Evolutionary conservation across 35 echinoderm and acorn worm genomes (phyloP).

Genomic region (Patiria miniata): DNA sequence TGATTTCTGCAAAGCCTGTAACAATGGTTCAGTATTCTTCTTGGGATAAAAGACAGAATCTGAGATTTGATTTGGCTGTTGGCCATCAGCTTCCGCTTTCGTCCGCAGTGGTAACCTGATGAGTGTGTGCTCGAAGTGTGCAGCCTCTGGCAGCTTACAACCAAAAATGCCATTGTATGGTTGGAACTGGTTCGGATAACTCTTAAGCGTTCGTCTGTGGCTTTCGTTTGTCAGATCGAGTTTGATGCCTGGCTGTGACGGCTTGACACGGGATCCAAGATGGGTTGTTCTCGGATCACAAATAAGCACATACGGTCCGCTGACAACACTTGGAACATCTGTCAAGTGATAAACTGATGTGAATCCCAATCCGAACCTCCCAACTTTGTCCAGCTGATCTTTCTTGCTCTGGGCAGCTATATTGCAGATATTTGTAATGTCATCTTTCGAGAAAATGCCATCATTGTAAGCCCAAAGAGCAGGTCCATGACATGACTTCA

Average conservation of each 20-base stretch:
- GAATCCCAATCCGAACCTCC: conserved; percentile 87
- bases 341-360: conserved; percentile 91
- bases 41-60: conserved; percentile 37
- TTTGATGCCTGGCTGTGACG: conserved; percentile 57
- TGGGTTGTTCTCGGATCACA: conserved; percentile 77
- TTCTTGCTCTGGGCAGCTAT: conserved; percentile 69
- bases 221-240: conserved; percentile 51
- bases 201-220: background rate
- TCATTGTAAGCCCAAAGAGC: conserved; percentile 91
- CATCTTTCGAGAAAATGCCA: conserved; percentile 63
- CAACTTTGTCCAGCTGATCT: conserved; percentile 59
- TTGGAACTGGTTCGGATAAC: conserved; percentile 74
- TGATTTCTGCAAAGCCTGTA: conserved; percentile 39
- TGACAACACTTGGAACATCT: conserved; percentile 86
- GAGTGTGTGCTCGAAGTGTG: conserved; percentile 57
- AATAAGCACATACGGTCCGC: conserved; percentile 49
- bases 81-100: conserved; percentile 26
- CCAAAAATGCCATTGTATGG: conserved; percentile 81
- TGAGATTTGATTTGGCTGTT: conserved; percentile 35
- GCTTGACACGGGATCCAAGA: conserved; percentile 25
- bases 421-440: conserved; percentile 71
- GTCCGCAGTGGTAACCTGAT: conserved; percentile 73
- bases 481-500: conserved; percentile 83
- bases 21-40: conserved; percentile 38
- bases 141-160: conserved; percentile 37